Percentiles rank a stretch among this genome's conserved stretches.
These are phyloP conservation scores for Hydropsyche betteni DNA, from an alignment of 2,888 invertebrate species.

Conservation along the genomic window DNA sequence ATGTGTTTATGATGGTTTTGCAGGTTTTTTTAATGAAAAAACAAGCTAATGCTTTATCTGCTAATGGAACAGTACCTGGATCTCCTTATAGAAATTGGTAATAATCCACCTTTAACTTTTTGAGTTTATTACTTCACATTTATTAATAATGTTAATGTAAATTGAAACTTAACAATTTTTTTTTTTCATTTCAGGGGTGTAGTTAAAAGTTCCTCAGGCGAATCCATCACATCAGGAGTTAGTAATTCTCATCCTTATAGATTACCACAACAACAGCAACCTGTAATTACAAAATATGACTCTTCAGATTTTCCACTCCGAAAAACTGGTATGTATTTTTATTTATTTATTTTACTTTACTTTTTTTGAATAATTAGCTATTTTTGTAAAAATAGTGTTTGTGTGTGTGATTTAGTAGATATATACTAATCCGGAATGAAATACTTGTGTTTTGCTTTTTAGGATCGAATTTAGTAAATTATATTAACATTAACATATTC, in stretches of 20 bases:
- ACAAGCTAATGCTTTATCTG: conserved; percentile 75
- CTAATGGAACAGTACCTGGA: conserved; percentile 73
- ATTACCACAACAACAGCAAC: conserved; percentile 66
- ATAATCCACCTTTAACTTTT: conserved; percentile 53
- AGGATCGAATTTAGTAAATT: conserved; percentile 10
- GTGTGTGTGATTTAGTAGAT: conserved; percentile 40
- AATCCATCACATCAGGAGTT: conserved; percentile 69
- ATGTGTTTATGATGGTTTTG: conserved; percentile 40
- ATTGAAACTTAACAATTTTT: not conserved
- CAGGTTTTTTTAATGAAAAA: conserved; percentile 84
- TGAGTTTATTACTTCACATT: not conserved
- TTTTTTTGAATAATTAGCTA: conserved; percentile 17
- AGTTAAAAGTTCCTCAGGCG: conserved; percentile 72
- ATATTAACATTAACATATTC: conserved; percentile 25
- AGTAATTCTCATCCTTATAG: conserved; percentile 75
- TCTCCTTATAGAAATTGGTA: conserved; percentile 84
- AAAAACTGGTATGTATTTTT: conserved; percentile 82
- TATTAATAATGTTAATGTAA: not conserved
- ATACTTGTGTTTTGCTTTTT: conserved; percentile 45
- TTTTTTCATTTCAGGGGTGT: conserved; percentile 64
- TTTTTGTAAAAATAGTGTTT: conserved; percentile 36
- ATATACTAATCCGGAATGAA: conserved; percentile 47
- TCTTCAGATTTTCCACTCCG: conserved; percentile 86
- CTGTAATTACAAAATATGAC: conserved; percentile 60
- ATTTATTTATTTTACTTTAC: not conserved